phyloP scores from a whole-genome alignment of 2,113 vertebrate species.

The Megaleporinus macrocephalus region DNA sequence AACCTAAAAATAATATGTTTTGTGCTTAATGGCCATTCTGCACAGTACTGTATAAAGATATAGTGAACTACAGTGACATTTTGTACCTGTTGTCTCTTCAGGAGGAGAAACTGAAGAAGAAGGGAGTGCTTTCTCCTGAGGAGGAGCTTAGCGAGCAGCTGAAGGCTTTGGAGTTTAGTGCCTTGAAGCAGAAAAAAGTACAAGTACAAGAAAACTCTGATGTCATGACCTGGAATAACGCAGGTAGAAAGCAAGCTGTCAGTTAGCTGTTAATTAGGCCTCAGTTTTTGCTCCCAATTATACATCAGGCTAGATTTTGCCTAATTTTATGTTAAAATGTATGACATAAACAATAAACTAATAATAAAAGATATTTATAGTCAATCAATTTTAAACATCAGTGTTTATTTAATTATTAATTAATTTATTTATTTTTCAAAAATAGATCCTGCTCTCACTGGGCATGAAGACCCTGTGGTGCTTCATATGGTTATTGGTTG shows the following conservation, averaged over 20 bases:
- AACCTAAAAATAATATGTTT: too few relatives aligned
- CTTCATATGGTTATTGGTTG: slow-evolving; percentile 82
- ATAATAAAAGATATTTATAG: neutral
- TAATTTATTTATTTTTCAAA: slow-evolving; percentile 5
- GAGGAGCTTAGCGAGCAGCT: slow-evolving; percentile 80
- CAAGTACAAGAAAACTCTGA: slow-evolving; percentile 47
- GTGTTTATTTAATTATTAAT: too few relatives aligned
- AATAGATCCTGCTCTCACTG: slow-evolving; percentile 67
- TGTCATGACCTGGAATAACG: slow-evolving; percentile 27
- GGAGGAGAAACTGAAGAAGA: slow-evolving; percentile 43
- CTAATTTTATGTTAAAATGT: neutral
- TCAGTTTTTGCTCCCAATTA: neutral
- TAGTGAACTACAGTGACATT: neutral
- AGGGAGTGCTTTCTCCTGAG: slow-evolving; percentile 9
- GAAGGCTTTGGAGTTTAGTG: slow-evolving; percentile 72
- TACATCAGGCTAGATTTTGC: neutral
- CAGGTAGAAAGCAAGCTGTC: slow-evolving; percentile 22
- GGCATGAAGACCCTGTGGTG: slow-evolving; percentile 76
- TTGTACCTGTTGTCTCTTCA: slow-evolving; percentile 4
- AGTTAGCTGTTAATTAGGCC: too few relatives aligned
- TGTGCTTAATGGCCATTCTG: neutral
- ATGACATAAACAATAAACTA: neutral
- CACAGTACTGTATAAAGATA: neutral
- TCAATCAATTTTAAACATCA: neutral
- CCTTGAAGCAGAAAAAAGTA: slow-evolving; percentile 74